phyloP scores from a whole-genome alignment of 2,888 invertebrate genomes.

The Drosophila recens region DNA sequence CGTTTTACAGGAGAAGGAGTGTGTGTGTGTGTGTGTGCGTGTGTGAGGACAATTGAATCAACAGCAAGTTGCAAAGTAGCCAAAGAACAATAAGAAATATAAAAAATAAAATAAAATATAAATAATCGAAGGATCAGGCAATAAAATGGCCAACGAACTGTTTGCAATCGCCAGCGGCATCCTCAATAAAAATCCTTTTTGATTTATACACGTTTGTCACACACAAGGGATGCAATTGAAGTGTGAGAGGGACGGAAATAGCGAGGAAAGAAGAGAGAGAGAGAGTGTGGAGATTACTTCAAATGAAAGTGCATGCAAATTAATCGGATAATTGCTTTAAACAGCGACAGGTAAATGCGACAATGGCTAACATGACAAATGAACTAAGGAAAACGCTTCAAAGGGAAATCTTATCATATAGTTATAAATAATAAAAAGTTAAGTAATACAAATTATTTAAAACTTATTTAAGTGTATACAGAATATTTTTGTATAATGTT shows the following conservation, averaged over 20 bases:
- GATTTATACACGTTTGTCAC: constrained; percentile 63
- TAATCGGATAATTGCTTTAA: constrained; percentile 66
- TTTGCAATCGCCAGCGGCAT: constrained; percentile 68
- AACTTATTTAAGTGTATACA: no score
- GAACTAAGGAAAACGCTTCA: neutral
- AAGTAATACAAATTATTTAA: no score
- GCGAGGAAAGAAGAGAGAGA: neutral
- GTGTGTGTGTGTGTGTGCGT: constrained; percentile 5
- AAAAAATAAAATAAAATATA: constrained; percentile 31
- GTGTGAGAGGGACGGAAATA: neutral
- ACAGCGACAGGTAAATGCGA: constrained; percentile 14
- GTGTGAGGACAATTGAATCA: constrained; percentile 66
- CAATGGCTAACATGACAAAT: constrained; percentile 11
- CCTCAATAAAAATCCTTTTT: constrained; percentile 70
- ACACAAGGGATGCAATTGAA: constrained; percentile 16
- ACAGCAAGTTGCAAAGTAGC: constrained; percentile 68
- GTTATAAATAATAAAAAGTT: no score
- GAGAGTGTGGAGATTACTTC: constrained; percentile 10
- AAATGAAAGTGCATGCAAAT: constrained; percentile 52
- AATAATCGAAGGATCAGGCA: constrained; percentile 56
- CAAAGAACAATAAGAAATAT: constrained; percentile 52
- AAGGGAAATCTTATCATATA: neutral
- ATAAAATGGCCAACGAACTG: constrained; percentile 70
- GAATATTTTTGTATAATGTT: no score
- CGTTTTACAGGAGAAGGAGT: constrained; percentile 32